These are phyloP conservation scores for Clusia tigrina DNA, from an alignment of 2,888 invertebrate genomes.

Conservation along the genomic window DNA sequence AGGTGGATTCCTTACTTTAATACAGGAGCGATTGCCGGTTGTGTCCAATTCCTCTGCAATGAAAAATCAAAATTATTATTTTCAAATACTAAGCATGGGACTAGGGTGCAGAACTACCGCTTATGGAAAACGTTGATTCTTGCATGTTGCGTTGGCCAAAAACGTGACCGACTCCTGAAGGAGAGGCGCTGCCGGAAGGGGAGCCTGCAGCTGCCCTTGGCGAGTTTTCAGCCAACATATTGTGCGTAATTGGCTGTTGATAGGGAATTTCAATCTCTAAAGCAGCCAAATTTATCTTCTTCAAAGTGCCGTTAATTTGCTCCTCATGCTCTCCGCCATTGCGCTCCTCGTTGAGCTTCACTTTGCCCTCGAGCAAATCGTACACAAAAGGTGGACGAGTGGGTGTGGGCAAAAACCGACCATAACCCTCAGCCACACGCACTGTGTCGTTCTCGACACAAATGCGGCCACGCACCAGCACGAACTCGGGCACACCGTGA, in stretches of 20 bases:
- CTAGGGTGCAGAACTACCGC: slow-evolving; percentile 72
- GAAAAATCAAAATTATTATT: no score
- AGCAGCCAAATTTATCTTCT: slow-evolving; percentile 42
- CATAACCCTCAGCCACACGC: slow-evolving; percentile 88
- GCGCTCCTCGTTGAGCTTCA: slow-evolving; percentile 18
- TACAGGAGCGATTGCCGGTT: slow-evolving; percentile 77
- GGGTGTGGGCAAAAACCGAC: slow-evolving; percentile 84
- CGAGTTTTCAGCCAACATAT: slow-evolving; percentile 44
- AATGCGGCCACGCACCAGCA: slow-evolving; percentile 89
- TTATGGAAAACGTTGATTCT: slow-evolving; percentile 93
- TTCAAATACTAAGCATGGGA: no score
- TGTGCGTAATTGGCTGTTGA: slow-evolving; percentile 48
- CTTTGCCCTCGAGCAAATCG: slow-evolving; percentile 63
- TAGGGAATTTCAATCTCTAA: slow-evolving; percentile 57
- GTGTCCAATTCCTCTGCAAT: slow-evolving; percentile 82
- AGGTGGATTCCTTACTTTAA: slow-evolving; percentile 88
- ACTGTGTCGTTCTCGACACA: slow-evolving; percentile 92
- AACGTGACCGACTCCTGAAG: slow-evolving; percentile 74
- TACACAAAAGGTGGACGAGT: slow-evolving; percentile 80
- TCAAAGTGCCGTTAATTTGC: slow-evolving; percentile 37
- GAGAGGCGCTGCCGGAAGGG: slow-evolving; percentile 67
- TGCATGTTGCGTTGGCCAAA: slow-evolving; percentile 82
- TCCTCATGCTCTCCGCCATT: slow-evolving; percentile 41
- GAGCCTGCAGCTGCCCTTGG: slow-evolving; percentile 44
- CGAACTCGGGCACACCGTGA: slow-evolving; percentile 91